Evolutionary conservation across 1,140 invertebrate species (phyloP), one percentile per base, ranked within the genome.

Genomic region (Drosophila leontia): DNA sequence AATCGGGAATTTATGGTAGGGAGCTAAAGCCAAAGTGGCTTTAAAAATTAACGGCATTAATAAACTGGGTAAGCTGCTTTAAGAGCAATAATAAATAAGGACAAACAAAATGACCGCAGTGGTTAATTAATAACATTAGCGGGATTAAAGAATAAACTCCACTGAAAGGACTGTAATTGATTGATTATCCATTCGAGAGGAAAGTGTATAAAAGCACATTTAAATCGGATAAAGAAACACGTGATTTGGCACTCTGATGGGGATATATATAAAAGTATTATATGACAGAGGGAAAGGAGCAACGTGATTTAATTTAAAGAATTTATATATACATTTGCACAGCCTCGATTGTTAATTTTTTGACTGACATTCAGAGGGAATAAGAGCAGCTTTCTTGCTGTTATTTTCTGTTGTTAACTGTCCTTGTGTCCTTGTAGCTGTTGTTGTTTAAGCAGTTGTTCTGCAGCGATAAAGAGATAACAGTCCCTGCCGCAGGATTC

Each of bases 31-130:
- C 67, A 74, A 80, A 76, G 75, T 79, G 67, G 80, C 82, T 86
- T 86, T 86, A 77, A 87, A 87, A 86, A 87, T 86, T 82, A 87
- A 82, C 76, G 35, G 48, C 67, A 72, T 72, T 70, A 76, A 86
- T 80, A 79, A 86, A 67, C 59, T 62, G 55, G 6, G 55, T 64
- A 42, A 42, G 57, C 37, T 23, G 32, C 39, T 71, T 61, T 62
- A 75, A 61, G 53, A 56, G 48, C 34, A 50, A 42, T 59, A 48
- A 60, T 42, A 77, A 77, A 77, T 56, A 59, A n/a, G 51, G 11
- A 35, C 48, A 68, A 55, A 29, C 47, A 34, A 58, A 65, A 29
- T 58, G 32, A 51, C 55, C 56, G 56, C 55, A 56, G 39, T 41
- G 32, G 47, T 60, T 56, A 67, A 77, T 77, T 77, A 77, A 77